Evolutionary conservation across 2,797 vertebrate genomes (phyloP).

Genomic region (Artibeus lituratus): DNA sequence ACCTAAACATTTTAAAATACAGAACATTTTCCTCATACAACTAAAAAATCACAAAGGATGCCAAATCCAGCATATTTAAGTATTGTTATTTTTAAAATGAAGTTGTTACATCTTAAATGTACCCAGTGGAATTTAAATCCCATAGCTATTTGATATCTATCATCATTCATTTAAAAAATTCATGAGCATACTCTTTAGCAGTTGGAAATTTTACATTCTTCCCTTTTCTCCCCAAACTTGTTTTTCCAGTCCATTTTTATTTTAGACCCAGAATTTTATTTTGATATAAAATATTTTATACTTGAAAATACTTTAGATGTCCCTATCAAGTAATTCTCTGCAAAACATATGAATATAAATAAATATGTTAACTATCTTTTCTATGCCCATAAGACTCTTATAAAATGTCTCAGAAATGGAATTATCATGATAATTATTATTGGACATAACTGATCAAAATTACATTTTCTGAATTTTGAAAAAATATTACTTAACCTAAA

Average conservation of each 20-base stretch:
- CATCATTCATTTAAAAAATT: slow-evolving; percentile 54
- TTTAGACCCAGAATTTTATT: neutral
- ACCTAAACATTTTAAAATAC: neutral
- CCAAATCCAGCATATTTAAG: neutral
- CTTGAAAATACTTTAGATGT: slow-evolving; percentile 24
- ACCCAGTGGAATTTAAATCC: slow-evolving; percentile 42
- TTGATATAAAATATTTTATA: neutral
- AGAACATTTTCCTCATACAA: neutral
- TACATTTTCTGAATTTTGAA: slow-evolving; percentile 24
- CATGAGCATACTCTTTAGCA: slow-evolving; percentile 31
- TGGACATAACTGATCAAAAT: neutral
- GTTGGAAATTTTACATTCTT: slow-evolving; percentile 36
- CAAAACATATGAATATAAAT: neutral
- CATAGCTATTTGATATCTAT: slow-evolving; percentile 54
- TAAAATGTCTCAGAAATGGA: neutral
- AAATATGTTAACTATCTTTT: neutral
- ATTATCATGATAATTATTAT: neutral
- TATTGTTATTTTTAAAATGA: neutral
- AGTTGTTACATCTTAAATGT: slow-evolving; percentile 33
- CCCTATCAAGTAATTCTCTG: slow-evolving; percentile 22
- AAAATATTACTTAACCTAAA: neutral
- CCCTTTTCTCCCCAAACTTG: slow-evolving; percentile 1
- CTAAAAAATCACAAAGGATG: neutral
- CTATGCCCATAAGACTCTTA: neutral
- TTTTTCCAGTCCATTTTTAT: neutral